phyloP scores from a whole-genome alignment of 2,797 vertebrate species.

The Amniataba percoides region DNA sequence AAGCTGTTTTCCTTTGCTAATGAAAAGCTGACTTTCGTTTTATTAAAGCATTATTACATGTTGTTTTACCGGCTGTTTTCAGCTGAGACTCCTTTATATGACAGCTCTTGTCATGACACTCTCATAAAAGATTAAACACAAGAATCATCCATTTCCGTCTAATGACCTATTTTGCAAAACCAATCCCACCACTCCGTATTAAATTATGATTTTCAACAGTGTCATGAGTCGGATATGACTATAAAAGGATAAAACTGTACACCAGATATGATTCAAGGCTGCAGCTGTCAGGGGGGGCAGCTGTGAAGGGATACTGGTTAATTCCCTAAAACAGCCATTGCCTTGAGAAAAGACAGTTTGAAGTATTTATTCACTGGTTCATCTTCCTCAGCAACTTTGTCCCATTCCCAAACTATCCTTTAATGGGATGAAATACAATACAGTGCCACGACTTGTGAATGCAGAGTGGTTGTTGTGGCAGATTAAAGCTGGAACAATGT shows the following conservation, averaged over 20 bases:
- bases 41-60: background rate
- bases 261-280: background rate
- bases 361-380: background rate
- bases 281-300: background rate
- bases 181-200: background rate
- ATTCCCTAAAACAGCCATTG: background rate
- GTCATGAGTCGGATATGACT: background rate
- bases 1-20: background rate
- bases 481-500: no score
- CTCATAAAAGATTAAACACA: background rate
- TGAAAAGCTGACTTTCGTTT: background rate
- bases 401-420: background rate
- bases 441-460: background rate
- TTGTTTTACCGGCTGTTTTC: background rate
- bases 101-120: background rate
- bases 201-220: background rate
- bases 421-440: background rate
- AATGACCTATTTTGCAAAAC: background rate
- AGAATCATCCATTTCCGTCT: background rate
- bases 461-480: background rate
- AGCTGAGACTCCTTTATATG: background rate
- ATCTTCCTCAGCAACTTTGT: background rate
- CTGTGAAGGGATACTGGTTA: background rate
- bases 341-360: background rate
- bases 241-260: background rate